phyloP scores from a whole-genome alignment of 2,113 vertebrate species.

The Periophthalmodon schlosseri region DNA sequence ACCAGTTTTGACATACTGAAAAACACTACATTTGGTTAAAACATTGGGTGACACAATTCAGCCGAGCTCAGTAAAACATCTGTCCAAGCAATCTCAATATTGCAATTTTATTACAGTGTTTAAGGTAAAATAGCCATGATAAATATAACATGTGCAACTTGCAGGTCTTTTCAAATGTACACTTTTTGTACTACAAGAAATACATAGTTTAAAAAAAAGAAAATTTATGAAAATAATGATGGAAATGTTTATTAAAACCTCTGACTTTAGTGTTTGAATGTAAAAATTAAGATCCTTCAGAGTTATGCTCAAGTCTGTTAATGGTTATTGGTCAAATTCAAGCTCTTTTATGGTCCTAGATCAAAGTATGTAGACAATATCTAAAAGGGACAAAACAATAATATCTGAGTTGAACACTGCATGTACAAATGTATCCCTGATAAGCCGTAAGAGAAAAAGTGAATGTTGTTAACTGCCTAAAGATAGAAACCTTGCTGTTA shows the following conservation, averaged over 20 bases:
- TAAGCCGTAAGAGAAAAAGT: conserved; percentile 13
- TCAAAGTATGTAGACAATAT: conserved; percentile 6
- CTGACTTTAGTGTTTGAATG: background rate
- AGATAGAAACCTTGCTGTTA: conserved; percentile 9
- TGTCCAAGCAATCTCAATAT: background rate
- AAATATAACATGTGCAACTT: conserved; percentile 59
- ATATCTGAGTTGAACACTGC: background rate
- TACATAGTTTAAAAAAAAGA: conserved; percentile 1
- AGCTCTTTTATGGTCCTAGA: conserved; percentile 34
- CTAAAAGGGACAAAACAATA: background rate
- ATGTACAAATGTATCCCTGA: conserved; percentile 10
- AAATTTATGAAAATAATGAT: conserved; percentile 10
- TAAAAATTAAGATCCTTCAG: conserved; percentile 6
- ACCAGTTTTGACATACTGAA: background rate
- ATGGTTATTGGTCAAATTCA: conserved; percentile 7
- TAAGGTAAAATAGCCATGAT: conserved; percentile 49
- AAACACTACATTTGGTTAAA: background rate
- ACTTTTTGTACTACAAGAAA: conserved; percentile 37
- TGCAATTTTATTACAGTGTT: conserved; percentile 66
- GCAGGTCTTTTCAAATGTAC: conserved; percentile 29
- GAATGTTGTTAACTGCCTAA: conserved; percentile 14
- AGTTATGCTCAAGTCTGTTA: conserved; percentile 3
- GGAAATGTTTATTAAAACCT: conserved; percentile 25
- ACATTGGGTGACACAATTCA: background rate
- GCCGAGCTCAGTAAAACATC: background rate